Conservation (phyloP, 1,140 invertebrate genomes). For the Popillia japonica region DNA sequence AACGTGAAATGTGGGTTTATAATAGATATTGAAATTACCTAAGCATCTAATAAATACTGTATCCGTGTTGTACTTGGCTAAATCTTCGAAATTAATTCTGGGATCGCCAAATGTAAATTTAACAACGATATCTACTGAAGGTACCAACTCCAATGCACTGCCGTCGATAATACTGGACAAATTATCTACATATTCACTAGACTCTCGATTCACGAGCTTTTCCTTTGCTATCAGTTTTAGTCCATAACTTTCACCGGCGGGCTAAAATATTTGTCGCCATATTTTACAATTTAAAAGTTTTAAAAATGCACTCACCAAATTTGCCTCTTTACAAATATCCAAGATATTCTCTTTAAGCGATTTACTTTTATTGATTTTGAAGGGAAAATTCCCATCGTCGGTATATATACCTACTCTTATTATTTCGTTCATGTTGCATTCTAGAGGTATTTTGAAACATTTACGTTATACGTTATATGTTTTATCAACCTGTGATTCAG, state of each 20-base stretch:
- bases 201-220: neutral
- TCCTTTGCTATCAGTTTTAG: conserved; percentile 17
- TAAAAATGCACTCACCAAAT: conserved; percentile 43
- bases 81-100: conserved; percentile 4
- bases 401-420: conserved; percentile 28
- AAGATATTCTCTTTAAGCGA: conserved; percentile 48
- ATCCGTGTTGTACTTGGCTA: conserved; percentile 10
- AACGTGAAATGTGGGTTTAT: neutral
- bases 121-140: neutral
- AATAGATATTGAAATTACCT: conserved; percentile 9
- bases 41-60: conserved; percentile 4
- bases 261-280: neutral
- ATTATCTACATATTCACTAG: neutral
- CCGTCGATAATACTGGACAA: neutral
- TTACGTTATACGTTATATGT: neutral
- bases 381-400: conserved; percentile 46
- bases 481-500: conserved; percentile 23
- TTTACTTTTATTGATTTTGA: conserved; percentile 50
- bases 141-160: conserved; percentile 28
- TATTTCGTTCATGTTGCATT: conserved; percentile 28
- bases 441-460: neutral
- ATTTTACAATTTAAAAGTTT: neutral
- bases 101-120: conserved; percentile 30
- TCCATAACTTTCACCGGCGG: neutral
- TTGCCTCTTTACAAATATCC: conserved; percentile 45